Conservation (phyloP, 2,797 vertebrate species). For the Danio albolineatus region DNA sequence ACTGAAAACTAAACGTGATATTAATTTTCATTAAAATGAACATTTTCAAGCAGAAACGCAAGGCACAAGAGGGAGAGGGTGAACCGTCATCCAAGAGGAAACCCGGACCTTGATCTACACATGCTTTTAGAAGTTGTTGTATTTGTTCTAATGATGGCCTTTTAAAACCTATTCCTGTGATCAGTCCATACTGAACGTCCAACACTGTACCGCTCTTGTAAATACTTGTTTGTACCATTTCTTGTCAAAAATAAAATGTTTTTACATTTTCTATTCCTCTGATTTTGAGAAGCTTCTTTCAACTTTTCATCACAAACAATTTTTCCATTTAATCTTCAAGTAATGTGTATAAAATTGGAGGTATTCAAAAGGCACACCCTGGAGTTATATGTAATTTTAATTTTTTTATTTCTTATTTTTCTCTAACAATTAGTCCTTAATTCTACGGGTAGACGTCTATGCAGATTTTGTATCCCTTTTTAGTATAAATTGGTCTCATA, state of each 20-base stretch:
- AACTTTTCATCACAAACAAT: background rate
- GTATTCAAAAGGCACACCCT: too few relatives aligned
- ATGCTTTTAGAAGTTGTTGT: background rate
- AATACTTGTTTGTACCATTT: slow-evolving; percentile 8
- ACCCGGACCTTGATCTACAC: slow-evolving; percentile 19
- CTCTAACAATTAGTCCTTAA: too few relatives aligned
- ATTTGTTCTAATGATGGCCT: background rate
- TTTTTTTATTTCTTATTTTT: too few relatives aligned
- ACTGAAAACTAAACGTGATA: background rate
- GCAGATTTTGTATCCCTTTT: too few relatives aligned
- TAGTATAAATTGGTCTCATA: too few relatives aligned
- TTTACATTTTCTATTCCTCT: slow-evolving; percentile 13
- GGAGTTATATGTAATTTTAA: too few relatives aligned
- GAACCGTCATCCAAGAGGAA: slow-evolving; percentile 39
- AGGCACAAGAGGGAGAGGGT: slow-evolving; percentile 21
- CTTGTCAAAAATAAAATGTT: slow-evolving; percentile 37
- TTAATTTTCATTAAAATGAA: too few relatives aligned
- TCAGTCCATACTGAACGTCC: background rate
- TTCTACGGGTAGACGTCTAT: too few relatives aligned
- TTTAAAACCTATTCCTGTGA: background rate
- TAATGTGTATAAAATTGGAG: background rate
- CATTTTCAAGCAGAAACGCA: slow-evolving; percentile 24
- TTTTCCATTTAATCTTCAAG: background rate
- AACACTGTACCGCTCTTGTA: slow-evolving; percentile 37
- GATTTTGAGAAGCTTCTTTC: too few relatives aligned